Percentiles rank a stretch among this genome's conserved stretches.
Conservation (phyloP, 2,888 invertebrate species). For the Phoronis australis region DNA sequence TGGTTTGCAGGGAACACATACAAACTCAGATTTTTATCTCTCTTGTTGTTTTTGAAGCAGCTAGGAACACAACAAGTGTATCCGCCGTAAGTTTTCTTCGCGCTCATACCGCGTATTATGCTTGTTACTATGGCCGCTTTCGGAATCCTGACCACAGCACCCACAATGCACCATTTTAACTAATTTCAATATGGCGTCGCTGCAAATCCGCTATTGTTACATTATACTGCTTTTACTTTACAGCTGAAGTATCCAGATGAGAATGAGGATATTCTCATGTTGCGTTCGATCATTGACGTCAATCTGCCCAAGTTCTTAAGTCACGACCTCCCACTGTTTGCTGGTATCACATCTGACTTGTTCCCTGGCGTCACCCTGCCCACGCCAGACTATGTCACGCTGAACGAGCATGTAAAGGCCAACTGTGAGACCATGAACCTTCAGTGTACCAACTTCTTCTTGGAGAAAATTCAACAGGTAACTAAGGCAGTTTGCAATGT, state of each 20-base stretch:
- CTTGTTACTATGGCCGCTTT: no score
- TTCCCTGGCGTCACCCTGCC: conserved; percentile 55
- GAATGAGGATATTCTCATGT: conserved; percentile 55
- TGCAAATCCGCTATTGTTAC: no score
- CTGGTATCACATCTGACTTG: conserved; percentile 56
- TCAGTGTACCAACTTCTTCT: conserved; percentile 77
- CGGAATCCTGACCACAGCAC: no score
- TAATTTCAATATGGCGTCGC: no score
- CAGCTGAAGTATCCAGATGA: conserved; percentile 52
- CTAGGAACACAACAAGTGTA: no score
- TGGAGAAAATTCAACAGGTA: conserved; percentile 79
- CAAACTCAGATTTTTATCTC: no score
- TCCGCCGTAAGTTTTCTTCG: no score
- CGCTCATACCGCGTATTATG: no score
- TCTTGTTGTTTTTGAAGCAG: no score
- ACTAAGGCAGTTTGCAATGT: no score
- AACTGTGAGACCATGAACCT: conserved; percentile 62
- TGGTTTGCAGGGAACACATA: no score
- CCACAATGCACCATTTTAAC: no score
- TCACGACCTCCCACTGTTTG: conserved; percentile 55
- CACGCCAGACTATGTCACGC: conserved; percentile 52
- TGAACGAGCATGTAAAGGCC: conserved; percentile 49
- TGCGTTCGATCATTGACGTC: conserved; percentile 56
- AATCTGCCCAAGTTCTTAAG: conserved; percentile 57
- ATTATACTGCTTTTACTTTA: background rate